Percentiles rank a stretch among this genome's conserved stretches.
These are phyloP conservation scores for Epicauta chinensis DNA, from an alignment of 1,140 invertebrate species.

Conservation along the genomic window DNA sequence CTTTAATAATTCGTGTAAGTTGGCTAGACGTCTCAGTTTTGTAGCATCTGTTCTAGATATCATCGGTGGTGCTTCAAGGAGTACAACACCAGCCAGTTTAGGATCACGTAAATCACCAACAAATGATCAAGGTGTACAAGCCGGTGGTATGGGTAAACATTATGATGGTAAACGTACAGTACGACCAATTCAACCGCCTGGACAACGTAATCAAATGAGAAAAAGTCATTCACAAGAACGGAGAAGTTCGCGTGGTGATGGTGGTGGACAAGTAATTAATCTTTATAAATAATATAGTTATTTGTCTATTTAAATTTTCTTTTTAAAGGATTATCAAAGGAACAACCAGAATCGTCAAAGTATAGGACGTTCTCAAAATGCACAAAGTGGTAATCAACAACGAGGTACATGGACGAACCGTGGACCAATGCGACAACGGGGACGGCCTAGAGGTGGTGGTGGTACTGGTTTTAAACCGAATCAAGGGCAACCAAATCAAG, in stretches of 20 bases:
- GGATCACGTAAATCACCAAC: conserved; percentile 71
- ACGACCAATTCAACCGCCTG: conserved; percentile 38
- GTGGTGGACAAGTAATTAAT: conserved; percentile 9
- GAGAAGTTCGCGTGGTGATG: conserved; percentile 34
- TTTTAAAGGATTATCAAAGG: conserved; percentile 32
- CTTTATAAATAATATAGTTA: background rate
- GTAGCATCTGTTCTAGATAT: conserved; percentile 66
- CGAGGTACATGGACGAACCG: conserved; percentile 29
- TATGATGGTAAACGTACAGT: conserved; percentile 36
- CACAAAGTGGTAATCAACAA: conserved; percentile 39
- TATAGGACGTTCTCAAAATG: conserved; percentile 11
- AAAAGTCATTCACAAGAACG: conserved; percentile 27
- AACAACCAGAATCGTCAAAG: conserved; percentile 20
- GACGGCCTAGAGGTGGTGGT: conserved; percentile 8
- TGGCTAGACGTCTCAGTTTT: conserved; percentile 33
- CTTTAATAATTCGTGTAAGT: conserved; percentile 6
- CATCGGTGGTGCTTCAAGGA: conserved; percentile 67
- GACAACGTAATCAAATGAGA: conserved; percentile 25
- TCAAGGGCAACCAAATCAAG: conserved; percentile 35
- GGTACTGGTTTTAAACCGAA: conserved; percentile 23
- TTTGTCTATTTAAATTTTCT: conserved; percentile 2
- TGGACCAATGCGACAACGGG: conserved; percentile 12
- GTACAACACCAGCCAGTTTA: conserved; percentile 66
- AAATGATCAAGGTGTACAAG: conserved; percentile 73
- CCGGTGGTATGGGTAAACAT: conserved; percentile 24